Evolutionary conservation across 2,888 invertebrate species (phyloP), one percentile per base, ranked within the genome.

Genomic region (Acanthosepion lycidas): DNA sequence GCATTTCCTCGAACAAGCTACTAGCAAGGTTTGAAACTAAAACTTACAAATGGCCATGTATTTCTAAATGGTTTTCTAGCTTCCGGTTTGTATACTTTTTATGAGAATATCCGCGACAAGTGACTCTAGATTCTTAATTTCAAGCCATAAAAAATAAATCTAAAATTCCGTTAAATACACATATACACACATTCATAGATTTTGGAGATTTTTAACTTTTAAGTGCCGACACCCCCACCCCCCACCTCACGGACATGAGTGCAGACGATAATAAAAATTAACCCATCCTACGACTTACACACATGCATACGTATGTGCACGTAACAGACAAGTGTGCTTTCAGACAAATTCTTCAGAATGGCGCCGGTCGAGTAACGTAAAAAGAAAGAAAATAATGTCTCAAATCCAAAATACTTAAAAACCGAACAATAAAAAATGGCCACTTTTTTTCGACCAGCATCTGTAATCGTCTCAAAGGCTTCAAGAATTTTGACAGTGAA

Each of bases 381-480:
- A 59, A 59, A 23, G 20, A 20, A 59, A 59, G 59, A 59, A 23
- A 59, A 59, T 59, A 20, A 78, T 15, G n/a, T 33, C n/a, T 78
- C 78, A 78, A 78, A 78, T 78, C 33, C 59, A 78, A 78, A 78
- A 9, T n/a, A n/a, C n/a, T 15, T 4, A 78, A 78, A 2, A 78
- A 6, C 6, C 28, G n/a, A 78, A 78, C 28, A 55, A 23, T 20
- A 78, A 78, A 33, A n/a, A 15, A 33, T n/a, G 78, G 3, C 23
- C 28, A 26, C 6, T 23, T 64, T 23, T 64, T 64, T 26, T 64
- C 78, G 78, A 78, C n/a, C 12, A 78, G 33, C 78, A 78, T 78
- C 78, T 78, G 78, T 78, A n/a, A 78, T 78, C 78, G 78, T n/a
- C 78, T 78, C n/a, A 78, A 78, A 78, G n/a, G 78, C n/a, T 23